phyloP scores from a whole-genome alignment of 2,797 vertebrate species.

The Callimico goeldii region DNA sequence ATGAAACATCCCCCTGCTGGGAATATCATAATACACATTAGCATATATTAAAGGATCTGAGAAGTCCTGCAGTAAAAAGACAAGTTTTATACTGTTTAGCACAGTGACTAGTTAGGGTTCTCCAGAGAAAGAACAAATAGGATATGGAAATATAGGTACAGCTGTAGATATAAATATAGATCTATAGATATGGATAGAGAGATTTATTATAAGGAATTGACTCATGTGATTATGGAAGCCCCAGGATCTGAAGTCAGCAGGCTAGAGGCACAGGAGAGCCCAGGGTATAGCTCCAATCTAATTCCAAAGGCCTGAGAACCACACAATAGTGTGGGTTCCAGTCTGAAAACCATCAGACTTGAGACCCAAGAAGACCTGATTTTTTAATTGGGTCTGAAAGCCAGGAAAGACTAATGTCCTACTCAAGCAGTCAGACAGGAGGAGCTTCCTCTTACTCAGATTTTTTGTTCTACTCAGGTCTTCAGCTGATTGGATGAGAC shows the following conservation, averaged over 20 bases:
- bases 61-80: background rate
- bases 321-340: background rate
- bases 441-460: background rate
- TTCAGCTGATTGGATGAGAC: background rate
- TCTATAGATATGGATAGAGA: background rate
- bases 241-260: background rate
- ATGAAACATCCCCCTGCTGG: background rate
- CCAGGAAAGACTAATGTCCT: background rate
- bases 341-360: background rate
- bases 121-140: background rate
- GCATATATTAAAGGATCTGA: background rate
- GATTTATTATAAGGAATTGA: background rate
- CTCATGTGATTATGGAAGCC: background rate
- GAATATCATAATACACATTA: background rate
- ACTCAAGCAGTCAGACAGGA: background rate
- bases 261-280: background rate
- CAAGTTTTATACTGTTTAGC: background rate
- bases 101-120: background rate
- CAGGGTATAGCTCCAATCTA: background rate
- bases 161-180: background rate
- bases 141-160: background rate
- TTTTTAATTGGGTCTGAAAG: background rate
- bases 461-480: background rate
- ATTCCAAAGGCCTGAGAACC: background rate
- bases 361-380: background rate